These are phyloP conservation scores for Corythoichthys intestinalis DNA, from an alignment of 2,113 vertebrate species.

Conservation along the genomic window DNA sequence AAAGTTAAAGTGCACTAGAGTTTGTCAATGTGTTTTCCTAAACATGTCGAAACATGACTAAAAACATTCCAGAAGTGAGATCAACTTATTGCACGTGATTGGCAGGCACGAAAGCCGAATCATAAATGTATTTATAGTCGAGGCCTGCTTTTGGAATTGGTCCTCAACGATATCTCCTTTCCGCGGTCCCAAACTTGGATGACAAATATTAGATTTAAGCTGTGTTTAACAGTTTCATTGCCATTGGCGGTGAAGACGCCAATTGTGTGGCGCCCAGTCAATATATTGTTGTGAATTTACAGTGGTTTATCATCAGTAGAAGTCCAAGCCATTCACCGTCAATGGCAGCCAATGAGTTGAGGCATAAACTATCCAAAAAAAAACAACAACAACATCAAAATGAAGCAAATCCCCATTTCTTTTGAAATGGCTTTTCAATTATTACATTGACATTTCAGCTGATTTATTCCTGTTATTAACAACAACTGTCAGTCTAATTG, in stretches of 20 bases:
- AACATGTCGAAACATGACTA: not conserved
- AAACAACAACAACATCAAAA: too few species aligned
- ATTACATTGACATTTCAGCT: not conserved
- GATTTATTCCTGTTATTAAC: not conserved
- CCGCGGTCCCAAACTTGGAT: not conserved
- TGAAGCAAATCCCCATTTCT: too few species aligned
- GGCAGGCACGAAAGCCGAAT: not conserved
- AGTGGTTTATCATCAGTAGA: too few species aligned
- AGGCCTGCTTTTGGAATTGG: not conserved
- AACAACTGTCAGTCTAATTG: not conserved
- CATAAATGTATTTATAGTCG: slow-evolving; percentile 30
- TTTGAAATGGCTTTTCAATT: too few species aligned
- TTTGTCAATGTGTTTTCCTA: not conserved
- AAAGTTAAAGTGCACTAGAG: not conserved
- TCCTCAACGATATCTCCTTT: not conserved
- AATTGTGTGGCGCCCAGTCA: too few species aligned
- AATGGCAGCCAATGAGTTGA: too few species aligned
- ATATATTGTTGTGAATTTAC: too few species aligned
- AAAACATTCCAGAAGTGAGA: not conserved
- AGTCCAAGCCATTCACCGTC: too few species aligned
- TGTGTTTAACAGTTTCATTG: slow-evolving; percentile 17
- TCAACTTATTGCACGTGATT: not conserved
- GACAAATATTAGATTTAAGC: slow-evolving; percentile 1
- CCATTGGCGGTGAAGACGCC: too few species aligned
- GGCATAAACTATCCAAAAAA: too few species aligned